Evolutionary conservation across 2,113 vertebrate species (phyloP).

Genomic region (Nothoprocta perdicaria): DNA sequence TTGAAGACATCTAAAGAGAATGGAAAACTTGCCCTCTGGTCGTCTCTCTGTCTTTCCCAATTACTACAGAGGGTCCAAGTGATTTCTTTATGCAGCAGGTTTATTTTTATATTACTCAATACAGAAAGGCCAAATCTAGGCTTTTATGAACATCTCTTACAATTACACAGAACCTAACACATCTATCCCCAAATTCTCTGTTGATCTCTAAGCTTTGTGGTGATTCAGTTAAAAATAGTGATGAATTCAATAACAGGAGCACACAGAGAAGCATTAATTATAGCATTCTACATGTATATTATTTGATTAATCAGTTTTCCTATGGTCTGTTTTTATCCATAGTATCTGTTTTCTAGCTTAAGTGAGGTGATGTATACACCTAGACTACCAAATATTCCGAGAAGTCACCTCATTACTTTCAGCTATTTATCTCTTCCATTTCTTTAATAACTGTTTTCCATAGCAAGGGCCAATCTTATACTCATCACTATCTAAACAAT

Average conservation of each 20-base stretch:
- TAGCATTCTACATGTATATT: not conserved
- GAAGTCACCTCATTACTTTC: not conserved
- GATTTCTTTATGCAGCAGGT: fast-evolving
- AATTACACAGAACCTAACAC: not conserved
- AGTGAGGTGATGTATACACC: not conserved
- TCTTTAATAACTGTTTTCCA: not conserved
- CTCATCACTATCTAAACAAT: not conserved
- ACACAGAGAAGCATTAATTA: not conserved
- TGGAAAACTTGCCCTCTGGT: not conserved
- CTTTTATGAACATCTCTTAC: not conserved
- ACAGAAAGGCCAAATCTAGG: not conserved
- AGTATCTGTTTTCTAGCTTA: not conserved
- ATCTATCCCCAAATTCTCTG: not conserved
- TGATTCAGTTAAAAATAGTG: not conserved
- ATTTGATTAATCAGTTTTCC: not conserved
- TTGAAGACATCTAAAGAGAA: not conserved
- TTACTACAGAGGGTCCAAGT: not conserved
- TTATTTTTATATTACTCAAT: not conserved
- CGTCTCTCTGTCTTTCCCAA: not conserved
- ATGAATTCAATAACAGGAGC: not conserved
- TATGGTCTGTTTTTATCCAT: not conserved
- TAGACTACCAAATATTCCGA: not conserved
- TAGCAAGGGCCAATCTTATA: not conserved
- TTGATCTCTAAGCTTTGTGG: not conserved
- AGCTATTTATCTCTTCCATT: not conserved